Evolutionary conservation across 2,797 vertebrate species (phyloP), one percentile per base, ranked within the genome.

Genomic region (Microcaecilia unicolor): DNA sequence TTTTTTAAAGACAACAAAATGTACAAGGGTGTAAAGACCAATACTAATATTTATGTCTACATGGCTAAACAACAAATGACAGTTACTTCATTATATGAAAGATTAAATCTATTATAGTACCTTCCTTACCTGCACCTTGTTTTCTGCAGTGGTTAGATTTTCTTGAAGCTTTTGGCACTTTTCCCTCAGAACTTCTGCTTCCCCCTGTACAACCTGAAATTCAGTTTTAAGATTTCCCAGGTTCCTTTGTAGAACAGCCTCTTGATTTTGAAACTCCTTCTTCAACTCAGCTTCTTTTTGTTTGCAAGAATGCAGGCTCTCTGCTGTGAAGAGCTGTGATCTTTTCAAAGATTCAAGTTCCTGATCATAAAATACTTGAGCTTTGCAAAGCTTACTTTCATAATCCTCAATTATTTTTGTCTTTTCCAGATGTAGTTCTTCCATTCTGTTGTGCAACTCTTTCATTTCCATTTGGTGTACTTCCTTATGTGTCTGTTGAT

Each of bases 281-380:
- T 89, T 81, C 51, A 98, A 80, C 37, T 97, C 92, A 1, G 81
- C 73, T 76, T 99, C 94, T 4, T 93, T 98, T 63, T 93, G 91
- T 75, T 95, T 97, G 83, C 92, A 96, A 7, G 88, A 85, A 70
- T 93, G 67, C 22, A 97, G 72, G 66, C 90, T 97, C 66, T 98
- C 93, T 1, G 92, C 88, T 4, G 93, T 94, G 58, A 97, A 92
- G 64, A 93, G 88, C 63, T 98, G 93, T 5, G 93, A 95, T 28
- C 93, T 79, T 81, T 95, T 97, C 84, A 99, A 87, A 59, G 88
- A 92, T 56, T 99, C 94, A 43, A 99, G 83, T 65, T 99, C 94
- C 1, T 86, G 90, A 30, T 99, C 93, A 29, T 98, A 97, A 61
- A 95, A 97, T 11, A 84, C 85, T 58, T 97, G 93, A 14, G 92